Evolutionary conservation across 2,113 vertebrate genomes (phyloP).

Genomic region (Neolamprologus toae): DNA sequence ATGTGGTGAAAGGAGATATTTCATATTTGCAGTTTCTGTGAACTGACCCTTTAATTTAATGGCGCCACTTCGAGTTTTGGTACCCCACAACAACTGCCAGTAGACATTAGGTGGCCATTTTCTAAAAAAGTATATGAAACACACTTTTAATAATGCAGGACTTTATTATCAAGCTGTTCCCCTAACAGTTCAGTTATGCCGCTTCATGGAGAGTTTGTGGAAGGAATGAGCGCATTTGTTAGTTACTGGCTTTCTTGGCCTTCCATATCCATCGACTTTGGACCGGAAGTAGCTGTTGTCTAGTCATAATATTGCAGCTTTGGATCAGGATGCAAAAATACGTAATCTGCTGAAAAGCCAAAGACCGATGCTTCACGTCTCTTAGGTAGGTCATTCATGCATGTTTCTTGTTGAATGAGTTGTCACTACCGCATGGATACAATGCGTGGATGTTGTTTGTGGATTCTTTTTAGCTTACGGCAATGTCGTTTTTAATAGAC

Average conservation of each 20-base stretch:
- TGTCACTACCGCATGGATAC: neutral
- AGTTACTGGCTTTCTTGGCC: neutral
- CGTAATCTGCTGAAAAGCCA: neutral
- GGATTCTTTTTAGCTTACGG: neutral
- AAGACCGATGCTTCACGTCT: neutral
- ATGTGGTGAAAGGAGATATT: neutral
- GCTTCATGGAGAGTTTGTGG: neutral
- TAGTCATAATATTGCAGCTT: neutral
- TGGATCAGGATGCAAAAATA: neutral
- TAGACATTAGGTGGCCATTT: neutral
- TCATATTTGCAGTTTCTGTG: neutral
- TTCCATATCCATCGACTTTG: fast-evolving
- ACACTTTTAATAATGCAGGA: neutral
- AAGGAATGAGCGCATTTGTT: neutral
- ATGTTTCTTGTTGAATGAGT: neutral
- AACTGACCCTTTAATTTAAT: neutral
- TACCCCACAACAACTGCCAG: neutral
- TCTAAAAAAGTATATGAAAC: neutral
- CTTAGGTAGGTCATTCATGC: neutral
- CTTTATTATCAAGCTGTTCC: neutral
- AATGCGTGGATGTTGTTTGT: neutral
- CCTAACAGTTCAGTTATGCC: neutral
- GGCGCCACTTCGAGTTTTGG: neutral
- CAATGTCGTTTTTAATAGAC: fast-evolving
- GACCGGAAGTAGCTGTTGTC: neutral